A percentile compares a stretch with the other conserved stretches of the same genome.
phyloP scores from a whole-genome alignment of 1,140 invertebrate species.

The Apis cerana region DNA sequence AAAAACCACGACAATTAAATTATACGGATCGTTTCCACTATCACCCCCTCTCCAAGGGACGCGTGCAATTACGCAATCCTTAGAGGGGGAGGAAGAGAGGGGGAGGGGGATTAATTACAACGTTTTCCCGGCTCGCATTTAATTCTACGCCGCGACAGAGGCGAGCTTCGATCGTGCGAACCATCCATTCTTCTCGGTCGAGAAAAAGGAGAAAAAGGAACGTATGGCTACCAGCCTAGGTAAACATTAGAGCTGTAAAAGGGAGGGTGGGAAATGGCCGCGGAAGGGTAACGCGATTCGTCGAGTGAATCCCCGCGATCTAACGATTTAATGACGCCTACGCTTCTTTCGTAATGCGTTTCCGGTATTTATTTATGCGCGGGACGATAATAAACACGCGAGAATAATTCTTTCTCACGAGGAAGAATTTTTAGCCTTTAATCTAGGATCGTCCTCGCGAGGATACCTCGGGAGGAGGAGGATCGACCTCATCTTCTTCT shows the following conservation, averaged over 20 bases:
- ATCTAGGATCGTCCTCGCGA: neutral
- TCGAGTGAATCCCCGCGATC: slow-evolving; percentile 31
- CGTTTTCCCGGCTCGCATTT: no score
- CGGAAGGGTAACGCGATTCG: neutral
- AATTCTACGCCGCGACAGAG: neutral
- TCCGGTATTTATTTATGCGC: slow-evolving; percentile 50
- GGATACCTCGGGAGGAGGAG: neutral
- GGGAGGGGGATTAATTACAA: no score
- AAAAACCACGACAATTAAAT: no score
- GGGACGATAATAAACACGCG: slow-evolving; percentile 29
- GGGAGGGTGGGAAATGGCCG: slow-evolving; percentile 14
- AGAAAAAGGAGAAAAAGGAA: neutral
- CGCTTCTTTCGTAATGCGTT: slow-evolving; percentile 33
- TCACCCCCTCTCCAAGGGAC: no score
- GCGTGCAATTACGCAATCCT: no score
- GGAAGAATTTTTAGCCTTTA: slow-evolving; percentile 28
- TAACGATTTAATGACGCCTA: slow-evolving; percentile 50
- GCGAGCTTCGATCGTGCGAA: neutral
- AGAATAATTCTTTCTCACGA: slow-evolving; percentile 51
- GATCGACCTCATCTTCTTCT: neutral
- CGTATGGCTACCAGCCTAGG: neutral
- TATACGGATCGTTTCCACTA: no score
- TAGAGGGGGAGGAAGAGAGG: no score
- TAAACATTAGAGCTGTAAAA: slow-evolving; percentile 3
- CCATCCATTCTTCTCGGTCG: neutral